Evolutionary conservation across 2,113 vertebrate genomes (phyloP).

Genomic region (Collichthys lucidus): DNA sequence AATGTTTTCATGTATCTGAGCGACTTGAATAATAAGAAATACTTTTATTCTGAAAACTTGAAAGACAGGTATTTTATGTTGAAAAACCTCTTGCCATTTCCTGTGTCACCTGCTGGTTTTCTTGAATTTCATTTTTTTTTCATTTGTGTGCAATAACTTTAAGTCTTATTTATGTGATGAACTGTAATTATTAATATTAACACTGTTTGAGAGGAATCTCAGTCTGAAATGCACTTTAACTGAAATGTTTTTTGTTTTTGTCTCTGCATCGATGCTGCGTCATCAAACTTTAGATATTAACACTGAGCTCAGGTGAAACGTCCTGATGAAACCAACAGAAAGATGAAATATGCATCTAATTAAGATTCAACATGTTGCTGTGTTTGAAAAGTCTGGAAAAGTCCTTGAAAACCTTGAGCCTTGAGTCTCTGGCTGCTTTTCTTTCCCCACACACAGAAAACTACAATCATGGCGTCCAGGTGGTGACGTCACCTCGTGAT

Average conservation of each 20-base stretch:
- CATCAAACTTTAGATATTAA: neutral
- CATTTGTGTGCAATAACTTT: slow-evolving; percentile 58
- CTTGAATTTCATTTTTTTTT: neutral
- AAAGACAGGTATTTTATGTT: slow-evolving; percentile 31
- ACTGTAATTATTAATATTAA: slow-evolving; percentile 41
- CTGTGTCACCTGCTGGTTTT: slow-evolving; percentile 17
- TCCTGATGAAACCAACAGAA: too few species aligned
- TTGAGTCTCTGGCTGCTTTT: too few species aligned
- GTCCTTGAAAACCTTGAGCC: too few species aligned
- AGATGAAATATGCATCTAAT: too few species aligned
- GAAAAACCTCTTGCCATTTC: slow-evolving; percentile 19
- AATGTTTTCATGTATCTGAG: neutral
- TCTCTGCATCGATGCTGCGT: neutral
- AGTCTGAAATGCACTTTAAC: slow-evolving; percentile 78
- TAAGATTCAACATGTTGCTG: too few species aligned
- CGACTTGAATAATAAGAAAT: neutral
- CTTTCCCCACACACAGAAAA: neutral
- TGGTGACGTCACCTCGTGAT: neutral
- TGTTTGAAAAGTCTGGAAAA: too few species aligned
- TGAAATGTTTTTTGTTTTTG: neutral
- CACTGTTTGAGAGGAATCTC: slow-evolving; percentile 52
- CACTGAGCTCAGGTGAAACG: neutral
- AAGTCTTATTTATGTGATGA: slow-evolving; percentile 48
- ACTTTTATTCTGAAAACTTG: slow-evolving; percentile 58
- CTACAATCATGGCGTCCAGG: slow-evolving; percentile 12